Percentiles rank a stretch among this genome's conserved stretches.
Conservation (phyloP, 1,140 invertebrate species). For the Caerostris darwini region DNA sequence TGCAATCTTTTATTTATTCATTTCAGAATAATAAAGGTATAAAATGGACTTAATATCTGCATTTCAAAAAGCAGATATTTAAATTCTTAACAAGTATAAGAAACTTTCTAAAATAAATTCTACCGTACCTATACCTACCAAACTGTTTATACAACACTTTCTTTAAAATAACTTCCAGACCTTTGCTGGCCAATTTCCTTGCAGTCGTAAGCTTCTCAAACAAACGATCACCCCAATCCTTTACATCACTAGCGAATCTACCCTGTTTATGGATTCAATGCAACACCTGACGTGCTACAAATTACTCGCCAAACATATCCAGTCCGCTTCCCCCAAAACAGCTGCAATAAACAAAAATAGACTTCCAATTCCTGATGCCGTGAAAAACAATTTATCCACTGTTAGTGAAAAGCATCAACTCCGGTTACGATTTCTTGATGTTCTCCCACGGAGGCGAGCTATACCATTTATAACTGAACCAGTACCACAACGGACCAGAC, state of each 20-base stretch:
- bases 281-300: not conserved
- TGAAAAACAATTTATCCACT: not conserved
- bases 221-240: too few relatives aligned
- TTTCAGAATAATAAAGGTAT: too few relatives aligned
- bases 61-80: too few relatives aligned
- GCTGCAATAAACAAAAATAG: not conserved
- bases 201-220: too few relatives aligned
- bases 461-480: not conserved
- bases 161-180: too few relatives aligned
- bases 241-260: not conserved
- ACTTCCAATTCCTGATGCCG: not conserved
- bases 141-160: too few relatives aligned
- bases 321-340: not conserved
- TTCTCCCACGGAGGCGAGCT: not conserved
- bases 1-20: too few relatives aligned
- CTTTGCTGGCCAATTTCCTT: too few relatives aligned
- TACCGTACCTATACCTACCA: too few relatives aligned
- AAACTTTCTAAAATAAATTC: too few relatives aligned
- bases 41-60: too few relatives aligned
- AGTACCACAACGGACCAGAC: not conserved
- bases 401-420: not conserved
- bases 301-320: not conserved
- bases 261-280: not conserved
- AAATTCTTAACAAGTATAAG: too few relatives aligned
- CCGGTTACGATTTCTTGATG: not conserved